Conservation (phyloP, 2,113 vertebrate species). For the Scatophagus argus region DNA sequence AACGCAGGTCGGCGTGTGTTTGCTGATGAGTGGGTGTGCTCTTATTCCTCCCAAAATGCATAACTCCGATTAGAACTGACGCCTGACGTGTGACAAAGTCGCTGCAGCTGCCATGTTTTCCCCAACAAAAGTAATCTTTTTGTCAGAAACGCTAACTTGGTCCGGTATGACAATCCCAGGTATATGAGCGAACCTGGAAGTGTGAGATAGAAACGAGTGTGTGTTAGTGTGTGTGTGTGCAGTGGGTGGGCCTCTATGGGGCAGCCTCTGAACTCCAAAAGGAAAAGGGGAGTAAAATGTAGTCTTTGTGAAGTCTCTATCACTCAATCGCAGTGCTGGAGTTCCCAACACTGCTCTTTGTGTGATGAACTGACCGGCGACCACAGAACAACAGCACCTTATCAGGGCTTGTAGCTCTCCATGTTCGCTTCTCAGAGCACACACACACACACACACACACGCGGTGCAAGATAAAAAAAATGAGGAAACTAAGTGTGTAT, state of each 20-base stretch:
- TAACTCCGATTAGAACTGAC: neutral
- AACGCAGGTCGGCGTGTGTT: neutral
- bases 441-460: constrained; percentile 14
- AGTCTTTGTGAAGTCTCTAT: constrained; percentile 74
- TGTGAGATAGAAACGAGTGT: neutral
- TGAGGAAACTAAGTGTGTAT: constrained; percentile 49
- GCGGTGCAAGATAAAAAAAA: constrained; percentile 9
- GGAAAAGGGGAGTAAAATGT: constrained; percentile 70
- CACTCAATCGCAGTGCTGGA: constrained; percentile 48
- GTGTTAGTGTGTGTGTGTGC: constrained; percentile 7
- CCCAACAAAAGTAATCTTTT: constrained; percentile 5
- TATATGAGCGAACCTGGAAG: neutral
- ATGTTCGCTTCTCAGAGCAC: neutral
- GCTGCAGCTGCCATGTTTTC: neutral
- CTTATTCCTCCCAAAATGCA: neutral
- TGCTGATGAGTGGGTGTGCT: neutral
- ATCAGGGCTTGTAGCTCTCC: constrained; percentile 48
- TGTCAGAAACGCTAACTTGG: neutral
- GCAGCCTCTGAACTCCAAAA: constrained; percentile 53
- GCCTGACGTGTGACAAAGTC: neutral
- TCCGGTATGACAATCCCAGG: too few relatives aligned
- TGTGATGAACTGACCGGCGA: constrained; percentile 60
- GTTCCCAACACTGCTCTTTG: constrained; percentile 71
- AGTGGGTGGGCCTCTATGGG: constrained; percentile 31
- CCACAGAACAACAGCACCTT: constrained; percentile 65